A percentile compares a stretch with the other conserved stretches of the same genome.
phyloP scores from a whole-genome alignment of 2,888 invertebrate genomes.

The Loripinus fragilis region DNA sequence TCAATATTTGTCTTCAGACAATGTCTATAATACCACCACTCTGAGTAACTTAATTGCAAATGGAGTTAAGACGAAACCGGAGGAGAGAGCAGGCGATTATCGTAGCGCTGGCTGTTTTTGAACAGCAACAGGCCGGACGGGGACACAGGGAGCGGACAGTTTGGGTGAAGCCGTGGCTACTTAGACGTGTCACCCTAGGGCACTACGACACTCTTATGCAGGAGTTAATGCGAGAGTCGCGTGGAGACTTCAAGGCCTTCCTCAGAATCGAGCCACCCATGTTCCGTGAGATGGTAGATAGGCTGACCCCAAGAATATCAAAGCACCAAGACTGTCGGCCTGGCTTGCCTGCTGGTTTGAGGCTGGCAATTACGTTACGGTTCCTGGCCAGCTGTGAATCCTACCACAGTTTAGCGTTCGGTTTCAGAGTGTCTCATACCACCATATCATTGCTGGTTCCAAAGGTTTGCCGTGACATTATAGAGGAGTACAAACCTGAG shows the following conservation, averaged over 20 bases:
- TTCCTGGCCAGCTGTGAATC: background rate
- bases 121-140: background rate
- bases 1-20: too few relatives aligned
- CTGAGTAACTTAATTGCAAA: too few relatives aligned
- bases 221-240: constrained; percentile 1
- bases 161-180: constrained; percentile 6
- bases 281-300: background rate
- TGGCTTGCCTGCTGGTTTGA: background rate
- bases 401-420: background rate
- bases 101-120: background rate
- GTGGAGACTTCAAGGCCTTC: background rate
- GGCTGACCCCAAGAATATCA: background rate
- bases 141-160: background rate
- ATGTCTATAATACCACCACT: too few relatives aligned
- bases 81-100: background rate
- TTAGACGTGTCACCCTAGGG: background rate
- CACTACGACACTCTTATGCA: constrained; percentile 17
- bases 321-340: constrained; percentile 20
- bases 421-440: background rate
- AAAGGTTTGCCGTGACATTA: background rate
- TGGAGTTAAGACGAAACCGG: too few relatives aligned
- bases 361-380: background rate
- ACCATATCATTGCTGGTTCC: background rate
- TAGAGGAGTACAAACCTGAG: constrained; percentile 17
- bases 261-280: constrained; percentile 4